These are phyloP conservation scores for Erpobdella octoculata DNA, from an alignment of 2,888 invertebrate species.

Conservation along the genomic window DNA sequence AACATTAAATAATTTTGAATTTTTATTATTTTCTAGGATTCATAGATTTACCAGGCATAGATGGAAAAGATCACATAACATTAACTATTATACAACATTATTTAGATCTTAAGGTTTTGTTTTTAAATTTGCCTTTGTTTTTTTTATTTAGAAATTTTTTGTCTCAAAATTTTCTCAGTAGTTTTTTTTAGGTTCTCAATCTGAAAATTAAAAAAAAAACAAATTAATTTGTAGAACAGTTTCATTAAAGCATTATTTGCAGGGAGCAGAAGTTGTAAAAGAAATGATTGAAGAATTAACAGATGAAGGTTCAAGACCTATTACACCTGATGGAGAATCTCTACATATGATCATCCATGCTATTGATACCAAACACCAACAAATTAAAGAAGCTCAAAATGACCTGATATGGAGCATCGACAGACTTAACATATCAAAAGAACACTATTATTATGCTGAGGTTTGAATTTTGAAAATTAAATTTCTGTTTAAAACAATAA, in stretches of 20 bases:
- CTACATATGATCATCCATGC: slow-evolving; percentile 49
- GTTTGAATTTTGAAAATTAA: too few relatives aligned
- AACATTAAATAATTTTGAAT: not conserved
- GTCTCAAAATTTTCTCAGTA: too few relatives aligned
- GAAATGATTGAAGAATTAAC: slow-evolving; percentile 47
- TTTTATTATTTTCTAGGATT: slow-evolving; percentile 41
- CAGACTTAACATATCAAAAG: not conserved
- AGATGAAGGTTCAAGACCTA: slow-evolving; percentile 47
- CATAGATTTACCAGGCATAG: slow-evolving; percentile 49
- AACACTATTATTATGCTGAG: slow-evolving; percentile 9
- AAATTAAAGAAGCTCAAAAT: slow-evolving; percentile 45
- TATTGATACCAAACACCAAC: slow-evolving; percentile 47
- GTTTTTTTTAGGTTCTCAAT: too few relatives aligned
- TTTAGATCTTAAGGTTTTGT: slow-evolving; percentile 50
- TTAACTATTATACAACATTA: slow-evolving; percentile 51
- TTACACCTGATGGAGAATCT: slow-evolving; percentile 50
- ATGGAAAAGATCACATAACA: slow-evolving; percentile 50
- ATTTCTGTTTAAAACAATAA: too few relatives aligned
- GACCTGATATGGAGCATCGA: slow-evolving; percentile 44
- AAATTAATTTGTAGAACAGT: not conserved
- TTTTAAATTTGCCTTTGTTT: too few relatives aligned
- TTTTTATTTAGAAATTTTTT: too few relatives aligned
- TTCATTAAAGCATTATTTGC: not conserved
- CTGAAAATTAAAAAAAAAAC: not conserved
- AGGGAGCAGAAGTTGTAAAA: slow-evolving; percentile 52